Conservation (phyloP, 2,113 vertebrate species). For the Gopherus flavomarginatus region DNA sequence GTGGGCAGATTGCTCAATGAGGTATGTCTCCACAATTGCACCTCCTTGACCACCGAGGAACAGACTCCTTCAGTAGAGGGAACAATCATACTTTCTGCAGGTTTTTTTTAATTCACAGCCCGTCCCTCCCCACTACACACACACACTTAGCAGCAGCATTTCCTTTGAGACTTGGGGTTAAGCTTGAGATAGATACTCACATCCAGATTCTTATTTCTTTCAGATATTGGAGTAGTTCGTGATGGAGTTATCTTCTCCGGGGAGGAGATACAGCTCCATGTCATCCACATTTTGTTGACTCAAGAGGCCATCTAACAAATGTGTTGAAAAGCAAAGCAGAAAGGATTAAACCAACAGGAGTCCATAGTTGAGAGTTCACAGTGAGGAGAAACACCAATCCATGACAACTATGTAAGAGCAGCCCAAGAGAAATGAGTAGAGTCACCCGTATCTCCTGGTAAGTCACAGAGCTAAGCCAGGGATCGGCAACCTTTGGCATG, state of each 20-base stretch:
- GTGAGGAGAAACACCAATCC: neutral
- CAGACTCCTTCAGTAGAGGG: neutral
- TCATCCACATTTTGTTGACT: neutral
- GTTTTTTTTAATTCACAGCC: neutral
- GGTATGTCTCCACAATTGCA: rapidly evolving
- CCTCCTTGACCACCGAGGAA: neutral
- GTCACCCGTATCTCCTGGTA: neutral
- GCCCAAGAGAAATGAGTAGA: neutral
- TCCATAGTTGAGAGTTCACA: neutral
- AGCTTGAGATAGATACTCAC: neutral
- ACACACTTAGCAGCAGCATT: neutral
- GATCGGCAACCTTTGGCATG: too few species aligned
- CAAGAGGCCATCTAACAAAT: neutral
- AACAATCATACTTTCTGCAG: neutral
- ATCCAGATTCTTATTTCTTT: neutral
- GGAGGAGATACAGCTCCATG: too few species aligned
- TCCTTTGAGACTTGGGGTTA: neutral
- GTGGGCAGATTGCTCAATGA: rapidly evolving
- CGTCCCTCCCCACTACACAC: too few species aligned
- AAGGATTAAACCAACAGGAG: neutral
- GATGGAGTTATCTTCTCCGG: too few species aligned
- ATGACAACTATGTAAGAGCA: neutral
- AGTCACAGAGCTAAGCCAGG: neutral
- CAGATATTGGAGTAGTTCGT: neutral
- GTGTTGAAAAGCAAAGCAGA: neutral